Evolutionary conservation across 2,113 vertebrate species (phyloP).

Genomic region (Mus spicilegus): DNA sequence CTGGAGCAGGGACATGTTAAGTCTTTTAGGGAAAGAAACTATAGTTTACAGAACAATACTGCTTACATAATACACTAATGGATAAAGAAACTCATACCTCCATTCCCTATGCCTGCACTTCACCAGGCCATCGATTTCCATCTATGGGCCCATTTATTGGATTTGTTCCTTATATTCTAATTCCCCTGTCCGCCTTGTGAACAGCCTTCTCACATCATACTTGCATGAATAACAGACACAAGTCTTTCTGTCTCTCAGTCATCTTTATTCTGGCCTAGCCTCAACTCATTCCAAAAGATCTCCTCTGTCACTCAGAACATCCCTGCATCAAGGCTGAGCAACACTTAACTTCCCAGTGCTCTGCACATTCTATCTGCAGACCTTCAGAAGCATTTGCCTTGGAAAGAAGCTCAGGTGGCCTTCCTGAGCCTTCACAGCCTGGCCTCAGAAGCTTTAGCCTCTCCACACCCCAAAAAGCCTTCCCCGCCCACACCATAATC

Average conservation of each 20-base stretch:
- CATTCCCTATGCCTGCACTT: not conserved
- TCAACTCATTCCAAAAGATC: not conserved
- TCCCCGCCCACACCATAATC: rapidly evolving
- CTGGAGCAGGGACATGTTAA: not conserved
- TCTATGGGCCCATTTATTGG: not conserved
- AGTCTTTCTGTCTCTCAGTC: not conserved
- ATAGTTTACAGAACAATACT: constrained; percentile 20
- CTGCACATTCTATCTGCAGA: constrained; percentile 15
- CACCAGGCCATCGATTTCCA: not conserved
- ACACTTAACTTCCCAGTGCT: not conserved
- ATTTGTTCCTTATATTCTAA: not conserved
- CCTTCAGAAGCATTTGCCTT: not conserved
- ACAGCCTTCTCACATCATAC: not conserved
- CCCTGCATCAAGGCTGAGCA: not conserved
- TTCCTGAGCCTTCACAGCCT: not conserved
- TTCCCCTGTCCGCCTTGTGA: not conserved
- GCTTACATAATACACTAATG: not conserved
- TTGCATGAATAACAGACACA: not conserved
- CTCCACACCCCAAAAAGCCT: not conserved
- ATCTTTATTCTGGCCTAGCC: not conserved
- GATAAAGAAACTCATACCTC: not conserved
- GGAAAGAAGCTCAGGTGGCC: not conserved
- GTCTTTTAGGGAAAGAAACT: constrained; percentile 3
- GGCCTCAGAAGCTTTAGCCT: not conserved
- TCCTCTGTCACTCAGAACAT: not conserved